Percentiles rank a stretch among this genome's conserved stretches.
These are phyloP conservation scores for Ctenosaura bakeri DNA, from an alignment of 2,797 vertebrate species.

Conservation along the genomic window DNA sequence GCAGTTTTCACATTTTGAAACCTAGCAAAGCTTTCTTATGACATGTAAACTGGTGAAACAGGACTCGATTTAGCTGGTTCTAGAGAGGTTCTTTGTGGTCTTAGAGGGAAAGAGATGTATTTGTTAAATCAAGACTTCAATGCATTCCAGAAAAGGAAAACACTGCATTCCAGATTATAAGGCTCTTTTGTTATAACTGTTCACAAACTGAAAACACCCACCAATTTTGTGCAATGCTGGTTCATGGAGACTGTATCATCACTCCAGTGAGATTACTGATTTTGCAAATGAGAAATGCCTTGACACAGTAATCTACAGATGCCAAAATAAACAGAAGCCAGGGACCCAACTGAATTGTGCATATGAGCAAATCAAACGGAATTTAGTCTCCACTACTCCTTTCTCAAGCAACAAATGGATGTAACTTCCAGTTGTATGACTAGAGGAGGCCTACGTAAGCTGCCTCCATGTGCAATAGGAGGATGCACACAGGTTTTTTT, in stretches of 20 bases:
- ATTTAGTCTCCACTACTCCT: not conserved
- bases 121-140: not conserved
- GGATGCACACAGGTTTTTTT: not conserved
- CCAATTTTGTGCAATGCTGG: not conserved
- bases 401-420: not conserved
- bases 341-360: not conserved
- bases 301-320: not conserved
- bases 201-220: not conserved
- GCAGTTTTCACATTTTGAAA: not conserved
- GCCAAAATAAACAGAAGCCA: not conserved
- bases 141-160: not conserved
- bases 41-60: not conserved
- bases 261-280: not conserved
- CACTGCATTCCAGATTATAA: not conserved
- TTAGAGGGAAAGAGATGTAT: not conserved
- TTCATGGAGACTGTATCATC: not conserved
- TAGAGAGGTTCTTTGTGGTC: not conserved
- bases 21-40: not conserved
- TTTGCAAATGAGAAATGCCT: not conserved
- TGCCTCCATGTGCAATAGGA: not conserved
- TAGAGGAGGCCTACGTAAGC: not conserved
- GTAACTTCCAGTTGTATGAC: too few species aligned
- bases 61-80: not conserved
- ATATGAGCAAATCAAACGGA: too few species aligned
- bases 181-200: not conserved